Evolutionary conservation across 2,113 vertebrate species (phyloP).

Genomic region (Dromiciops gliroides): DNA sequence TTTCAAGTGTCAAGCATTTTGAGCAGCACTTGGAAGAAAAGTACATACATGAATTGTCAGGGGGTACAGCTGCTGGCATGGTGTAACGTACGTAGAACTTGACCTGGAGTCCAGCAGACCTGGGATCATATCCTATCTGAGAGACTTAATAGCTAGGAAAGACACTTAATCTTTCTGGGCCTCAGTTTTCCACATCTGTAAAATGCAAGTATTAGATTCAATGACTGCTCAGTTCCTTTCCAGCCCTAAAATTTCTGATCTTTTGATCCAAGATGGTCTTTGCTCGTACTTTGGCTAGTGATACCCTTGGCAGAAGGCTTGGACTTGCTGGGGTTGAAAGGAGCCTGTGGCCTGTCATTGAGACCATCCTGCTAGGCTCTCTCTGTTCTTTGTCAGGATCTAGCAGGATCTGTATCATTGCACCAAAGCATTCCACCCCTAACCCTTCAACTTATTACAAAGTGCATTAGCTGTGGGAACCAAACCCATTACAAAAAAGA

Average conservation of each 20-base stretch:
- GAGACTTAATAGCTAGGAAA: not conserved
- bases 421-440: constrained; percentile 73
- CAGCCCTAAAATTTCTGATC: not conserved
- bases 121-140: not conserved
- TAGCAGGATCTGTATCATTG: constrained; percentile 82
- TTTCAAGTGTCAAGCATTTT: not conserved
- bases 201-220: not conserved
- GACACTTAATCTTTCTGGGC: not conserved
- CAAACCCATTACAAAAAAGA: constrained; percentile 82
- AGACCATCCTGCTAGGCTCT: constrained; percentile 77
- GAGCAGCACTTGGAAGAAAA: not conserved
- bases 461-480: constrained; percentile 85
- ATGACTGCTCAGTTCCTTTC: too few relatives aligned
- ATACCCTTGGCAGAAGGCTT: constrained; percentile 60
- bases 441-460: constrained; percentile 84
- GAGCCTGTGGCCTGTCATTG: constrained; percentile 71
- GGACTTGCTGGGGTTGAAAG: constrained; percentile 69
- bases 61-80: not conserved
- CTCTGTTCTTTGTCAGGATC: constrained; percentile 84
- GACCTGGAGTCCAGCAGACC: not conserved
- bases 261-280: not conserved
- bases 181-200: not conserved
- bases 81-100: not conserved
- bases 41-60: not conserved
- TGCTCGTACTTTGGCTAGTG: constrained; percentile 10